Evolutionary conservation across 2,113 vertebrate genomes (phyloP).

Genomic region (Cettia cetti): DNA sequence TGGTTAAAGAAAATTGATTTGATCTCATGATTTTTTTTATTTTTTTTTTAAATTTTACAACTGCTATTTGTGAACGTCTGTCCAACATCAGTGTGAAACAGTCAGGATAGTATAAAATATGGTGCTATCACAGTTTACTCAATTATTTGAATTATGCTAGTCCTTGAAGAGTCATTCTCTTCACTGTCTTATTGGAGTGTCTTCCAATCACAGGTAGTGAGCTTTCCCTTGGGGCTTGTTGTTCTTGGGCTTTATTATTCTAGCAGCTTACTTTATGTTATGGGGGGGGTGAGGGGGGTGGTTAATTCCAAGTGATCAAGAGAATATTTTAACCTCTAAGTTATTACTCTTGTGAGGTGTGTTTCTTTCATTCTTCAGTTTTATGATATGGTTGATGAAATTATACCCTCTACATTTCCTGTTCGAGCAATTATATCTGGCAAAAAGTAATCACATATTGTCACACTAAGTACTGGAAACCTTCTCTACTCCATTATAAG

Average conservation of each 20-base stretch:
- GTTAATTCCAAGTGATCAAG: background rate
- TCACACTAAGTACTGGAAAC: background rate
- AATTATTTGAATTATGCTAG: background rate
- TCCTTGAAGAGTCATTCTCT: background rate
- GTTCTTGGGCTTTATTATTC: background rate
- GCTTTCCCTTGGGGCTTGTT: background rate
- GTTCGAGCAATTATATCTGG: background rate
- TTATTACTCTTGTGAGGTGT: background rate
- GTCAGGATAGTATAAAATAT: background rate
- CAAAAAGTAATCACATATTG: background rate
- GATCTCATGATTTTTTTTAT: no score
- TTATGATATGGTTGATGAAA: background rate
- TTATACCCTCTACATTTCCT: background rate
- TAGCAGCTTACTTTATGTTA: background rate
- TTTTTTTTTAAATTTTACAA: background rate
- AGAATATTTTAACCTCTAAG: background rate
- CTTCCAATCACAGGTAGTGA: background rate
- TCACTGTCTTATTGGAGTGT: background rate
- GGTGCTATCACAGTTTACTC: background rate
- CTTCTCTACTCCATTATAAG: background rate
- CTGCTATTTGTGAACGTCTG: background rate
- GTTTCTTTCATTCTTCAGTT: background rate
- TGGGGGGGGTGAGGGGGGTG: background rate
- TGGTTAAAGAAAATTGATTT: background rate
- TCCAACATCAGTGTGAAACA: background rate